Conservation (phyloP, 2,113 vertebrate genomes). For the Notothenia coriiceps region DNA sequence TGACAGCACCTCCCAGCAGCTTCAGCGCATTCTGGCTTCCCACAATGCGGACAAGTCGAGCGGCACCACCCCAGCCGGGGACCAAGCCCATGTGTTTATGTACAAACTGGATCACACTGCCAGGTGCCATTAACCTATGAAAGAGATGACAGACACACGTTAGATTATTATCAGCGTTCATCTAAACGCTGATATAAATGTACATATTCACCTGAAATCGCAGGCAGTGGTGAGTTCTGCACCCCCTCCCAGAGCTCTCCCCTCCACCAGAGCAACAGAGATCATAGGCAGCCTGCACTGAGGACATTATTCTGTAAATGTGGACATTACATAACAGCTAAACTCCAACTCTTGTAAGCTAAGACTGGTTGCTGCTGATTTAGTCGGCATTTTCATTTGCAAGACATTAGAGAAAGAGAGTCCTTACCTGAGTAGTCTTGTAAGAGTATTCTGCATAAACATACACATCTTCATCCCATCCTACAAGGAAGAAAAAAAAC, state of each 20-base stretch:
- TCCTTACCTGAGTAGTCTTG: slow-evolving; percentile 92
- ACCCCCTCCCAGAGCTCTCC: slow-evolving; percentile 93
- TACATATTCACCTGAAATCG: slow-evolving; percentile 89
- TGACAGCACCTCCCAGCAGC: slow-evolving; percentile 85
- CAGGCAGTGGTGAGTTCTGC: slow-evolving; percentile 94
- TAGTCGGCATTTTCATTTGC: neutral
- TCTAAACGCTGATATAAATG: neutral
- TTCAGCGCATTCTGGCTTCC: slow-evolving; percentile 87
- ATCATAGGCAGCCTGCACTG: slow-evolving; percentile 91
- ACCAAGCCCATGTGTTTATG: slow-evolving; percentile 96
- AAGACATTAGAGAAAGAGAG: neutral
- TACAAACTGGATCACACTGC: slow-evolving; percentile 93
- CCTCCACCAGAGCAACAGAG: slow-evolving; percentile 93
- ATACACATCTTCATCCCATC: slow-evolving; percentile 94
- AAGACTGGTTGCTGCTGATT: neutral
- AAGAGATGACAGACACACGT: slow-evolving; percentile 1
- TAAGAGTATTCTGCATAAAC: slow-evolving; percentile 97
- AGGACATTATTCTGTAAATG: slow-evolving; percentile 51
- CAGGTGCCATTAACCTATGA: slow-evolving; percentile 90
- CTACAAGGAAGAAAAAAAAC: slow-evolving; percentile 68
- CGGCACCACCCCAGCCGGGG: slow-evolving; percentile 93
- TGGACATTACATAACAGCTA: neutral
- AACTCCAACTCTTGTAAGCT: neutral
- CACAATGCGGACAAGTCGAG: slow-evolving; percentile 86
- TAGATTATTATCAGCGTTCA: neutral